Evolutionary conservation across 2,797 vertebrate genomes (phyloP), one percentile per base, ranked within the genome.

Genomic region (Otolemur crassicaudatus): DNA sequence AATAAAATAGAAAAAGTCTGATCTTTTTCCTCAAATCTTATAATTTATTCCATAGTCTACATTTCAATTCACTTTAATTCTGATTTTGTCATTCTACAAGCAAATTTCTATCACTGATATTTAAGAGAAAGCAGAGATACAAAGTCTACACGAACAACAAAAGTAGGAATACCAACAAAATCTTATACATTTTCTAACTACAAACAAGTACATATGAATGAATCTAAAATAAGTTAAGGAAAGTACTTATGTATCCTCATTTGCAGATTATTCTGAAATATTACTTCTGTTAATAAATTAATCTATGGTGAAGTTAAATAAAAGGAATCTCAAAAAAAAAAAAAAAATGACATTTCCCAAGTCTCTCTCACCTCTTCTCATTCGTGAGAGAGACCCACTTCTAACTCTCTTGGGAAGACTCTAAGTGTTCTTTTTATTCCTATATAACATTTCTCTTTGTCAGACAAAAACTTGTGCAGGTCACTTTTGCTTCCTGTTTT

Each of bases 221-320:
- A 77, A 80, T 69, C 31, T 81, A 91, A 87, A 65, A 75, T 10
- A 63, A 4, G 4, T 19, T 53, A 79, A 84, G 56, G n/a, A 23
- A 84, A 82, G 23, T 60, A 72, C 22, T 53, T 46, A 76, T 13
- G 6, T 19, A 40, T 70, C 70, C 49, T 72, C 27, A 73, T 56
- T 63, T 91, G 58, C 46, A 46, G 40, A 34, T 65, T 94, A 65
- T 90, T 43, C 25, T 31, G 31, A 20, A 79, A 58, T 17, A 75
- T 70, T 77, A 90, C 49, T 79, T 70, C 49, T 87, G 16, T 77
- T 87, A 84, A 83, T 25, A 75, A 88, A 37, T 76, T 91, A 86
- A 73, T 29, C 34, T 22, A 86, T 16, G 23, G 2, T 56, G 4
- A 75, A 83, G 46, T 81, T 70, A 87, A 87, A 82, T 31, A 85